Evolutionary conservation across 2,888 invertebrate species (phyloP).

Genomic region (Antheraea assamensis): DNA sequence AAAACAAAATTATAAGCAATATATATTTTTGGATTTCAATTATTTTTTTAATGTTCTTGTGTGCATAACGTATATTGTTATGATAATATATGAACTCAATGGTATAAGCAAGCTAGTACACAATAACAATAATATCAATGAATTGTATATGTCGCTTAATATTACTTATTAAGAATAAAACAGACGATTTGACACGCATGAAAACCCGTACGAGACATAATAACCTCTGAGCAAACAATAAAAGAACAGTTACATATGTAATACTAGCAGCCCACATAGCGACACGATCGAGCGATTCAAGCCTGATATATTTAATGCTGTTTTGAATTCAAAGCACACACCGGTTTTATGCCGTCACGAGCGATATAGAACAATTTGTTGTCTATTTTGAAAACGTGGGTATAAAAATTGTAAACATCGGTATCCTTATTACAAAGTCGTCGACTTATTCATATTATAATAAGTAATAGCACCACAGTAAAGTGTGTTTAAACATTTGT

Average conservation of each 20-base stretch:
- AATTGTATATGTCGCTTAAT: background rate
- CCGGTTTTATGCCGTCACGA: conserved; percentile 25
- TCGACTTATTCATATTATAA: background rate
- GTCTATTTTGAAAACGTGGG: conserved; percentile 24
- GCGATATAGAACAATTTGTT: conserved; percentile 27
- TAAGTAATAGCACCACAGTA: background rate
- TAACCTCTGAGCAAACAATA: background rate
- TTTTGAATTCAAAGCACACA: conserved; percentile 22
- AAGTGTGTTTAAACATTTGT: background rate
- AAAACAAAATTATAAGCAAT: too few relatives aligned
- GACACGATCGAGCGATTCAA: conserved; percentile 17
- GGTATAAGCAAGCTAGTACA: too few relatives aligned
- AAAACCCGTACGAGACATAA: background rate
- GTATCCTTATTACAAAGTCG: background rate
- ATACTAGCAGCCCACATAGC: conserved; percentile 14
- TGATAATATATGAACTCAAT: too few relatives aligned
- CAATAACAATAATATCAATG: background rate
- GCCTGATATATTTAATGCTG: conserved; percentile 15
- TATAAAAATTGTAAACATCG: conserved; percentile 22
- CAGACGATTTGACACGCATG: background rate
- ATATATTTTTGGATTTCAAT: too few relatives aligned
- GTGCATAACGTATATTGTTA: too few relatives aligned
- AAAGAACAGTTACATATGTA: conserved; percentile 10
- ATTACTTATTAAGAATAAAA: background rate
- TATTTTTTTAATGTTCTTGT: too few relatives aligned